Percentiles rank a stretch among this genome's conserved stretches.
phyloP scores from a whole-genome alignment of 2,113 vertebrate genomes.

The Boleophthalmus pectinirostris region DNA sequence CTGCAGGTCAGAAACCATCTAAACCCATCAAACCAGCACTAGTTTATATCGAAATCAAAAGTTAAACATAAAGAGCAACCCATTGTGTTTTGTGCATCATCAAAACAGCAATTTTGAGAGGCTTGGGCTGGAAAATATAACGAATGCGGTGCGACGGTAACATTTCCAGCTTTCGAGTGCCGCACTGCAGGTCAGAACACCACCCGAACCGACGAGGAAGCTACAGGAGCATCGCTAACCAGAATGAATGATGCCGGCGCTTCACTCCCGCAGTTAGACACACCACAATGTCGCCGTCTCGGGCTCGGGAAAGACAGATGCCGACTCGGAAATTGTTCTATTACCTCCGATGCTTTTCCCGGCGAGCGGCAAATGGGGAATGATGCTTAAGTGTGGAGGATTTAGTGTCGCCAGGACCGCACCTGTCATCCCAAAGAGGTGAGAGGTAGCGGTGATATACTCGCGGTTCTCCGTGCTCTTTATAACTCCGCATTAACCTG shows the following conservation, averaged over 20 bases:
- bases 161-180: slow-evolving; percentile 3
- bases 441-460: slow-evolving; percentile 53
- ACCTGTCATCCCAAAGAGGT: slow-evolving; percentile 61
- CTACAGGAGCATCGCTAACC: neutral
- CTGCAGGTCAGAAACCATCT: neutral
- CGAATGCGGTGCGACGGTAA: neutral
- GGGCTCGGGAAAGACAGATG: slow-evolving; percentile 52
- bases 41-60: too few relatives aligned
- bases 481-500: slow-evolving; percentile 70
- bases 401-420: slow-evolving; percentile 62
- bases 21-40: neutral
- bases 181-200: slow-evolving; percentile 3
- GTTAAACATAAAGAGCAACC: too few relatives aligned
- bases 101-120: too few relatives aligned
- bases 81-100: too few relatives aligned
- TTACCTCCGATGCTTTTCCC: slow-evolving; percentile 37
- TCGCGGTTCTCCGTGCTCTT: slow-evolving; percentile 46
- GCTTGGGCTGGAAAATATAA: neutral
- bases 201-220: neutral
- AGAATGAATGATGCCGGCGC: neutral
- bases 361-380: slow-evolving; percentile 53
- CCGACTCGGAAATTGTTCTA: slow-evolving; percentile 39
- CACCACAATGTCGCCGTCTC: slow-evolving; percentile 18
- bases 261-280: slow-evolving; percentile 27
- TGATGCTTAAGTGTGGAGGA: slow-evolving; percentile 69